Evolutionary conservation across 2,113 vertebrate species (phyloP), one percentile per base, ranked within the genome.

Genomic region (Tragelaphus buxtoni): DNA sequence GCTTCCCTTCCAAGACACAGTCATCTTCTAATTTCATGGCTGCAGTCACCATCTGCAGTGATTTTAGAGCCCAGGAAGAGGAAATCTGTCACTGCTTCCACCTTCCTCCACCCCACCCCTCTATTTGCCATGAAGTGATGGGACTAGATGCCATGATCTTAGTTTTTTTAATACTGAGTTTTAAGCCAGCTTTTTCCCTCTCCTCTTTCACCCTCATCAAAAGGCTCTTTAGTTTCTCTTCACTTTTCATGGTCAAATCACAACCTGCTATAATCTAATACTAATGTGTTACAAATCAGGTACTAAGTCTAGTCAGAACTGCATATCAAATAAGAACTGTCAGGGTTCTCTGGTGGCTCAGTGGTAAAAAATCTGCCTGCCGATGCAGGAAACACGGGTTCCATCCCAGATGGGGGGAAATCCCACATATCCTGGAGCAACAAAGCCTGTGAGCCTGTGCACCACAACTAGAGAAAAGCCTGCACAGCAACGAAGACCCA

Each of bases 401-500:
- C 63, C 63, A 65, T 65, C 63, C 32, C 32, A 18, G 30, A 17
- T n/a, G 32, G 16, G 32, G 63, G 32, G 35, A 65, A 9, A 65
- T n/a, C 32, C 32, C 32, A 69, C 63, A 35, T 69, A 20, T 17
- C 63, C 63, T 69, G 63, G 3, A 35, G 17, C 63, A 35, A 69
- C n/a, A 20, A 35, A 63, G 1, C 14, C 61, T 17, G 30, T 63
- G 61, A 63, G 30, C 30, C 30, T 65, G 16, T n/a, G 32, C 16
- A 18, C 32, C 61, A 65, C 16, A 65, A 65, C 63, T 69, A 35
- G 63, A 35, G 63, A 35, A 35, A 35, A 69, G 32, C 32, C 63
- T 69, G n/a, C 0, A 2, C n/a, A 69, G 63, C n/a, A 35, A 69
- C 0, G 3, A 63, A 63, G 7, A 63, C 32, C 61, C 61, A 65